Evolutionary conservation across 2,113 vertebrate genomes (phyloP).

Genomic region (Hemiscyllium ocellatum): DNA sequence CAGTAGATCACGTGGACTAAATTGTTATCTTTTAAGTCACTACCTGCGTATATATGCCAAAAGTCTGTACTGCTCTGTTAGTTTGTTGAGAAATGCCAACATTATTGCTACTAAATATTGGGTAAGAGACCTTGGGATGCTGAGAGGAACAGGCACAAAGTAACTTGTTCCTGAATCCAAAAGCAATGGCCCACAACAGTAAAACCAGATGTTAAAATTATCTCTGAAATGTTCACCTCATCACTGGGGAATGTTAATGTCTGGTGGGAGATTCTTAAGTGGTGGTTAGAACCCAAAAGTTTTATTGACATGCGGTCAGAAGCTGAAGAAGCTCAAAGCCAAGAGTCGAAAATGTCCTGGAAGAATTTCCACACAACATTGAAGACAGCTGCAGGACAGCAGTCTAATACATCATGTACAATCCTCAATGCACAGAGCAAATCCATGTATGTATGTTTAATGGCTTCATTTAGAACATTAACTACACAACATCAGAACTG

Average conservation of each 20-base stretch:
- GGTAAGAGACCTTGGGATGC: not conserved
- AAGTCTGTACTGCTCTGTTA: not conserved
- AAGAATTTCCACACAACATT: not conserved
- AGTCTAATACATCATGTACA: constrained; percentile 5
- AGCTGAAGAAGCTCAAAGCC: constrained; percentile 7
- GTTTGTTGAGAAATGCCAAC: not conserved
- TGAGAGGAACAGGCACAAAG: not conserved
- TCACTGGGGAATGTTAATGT: not conserved
- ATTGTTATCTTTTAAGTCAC: not conserved
- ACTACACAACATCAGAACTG: not conserved
- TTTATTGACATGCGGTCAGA: constrained; percentile 22
- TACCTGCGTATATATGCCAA: not conserved
- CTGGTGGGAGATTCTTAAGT: constrained; percentile 19
- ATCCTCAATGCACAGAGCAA: constrained; percentile 25
- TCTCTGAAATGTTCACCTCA: constrained; percentile 18
- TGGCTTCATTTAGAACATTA: not conserved
- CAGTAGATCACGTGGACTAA: not conserved
- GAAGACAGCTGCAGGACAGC: constrained; percentile 3
- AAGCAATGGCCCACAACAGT: not conserved
- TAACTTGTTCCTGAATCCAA: not conserved
- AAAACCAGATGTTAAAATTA: constrained; percentile 18
- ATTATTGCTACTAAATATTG: not conserved
- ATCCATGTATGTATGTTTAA: not conserved
- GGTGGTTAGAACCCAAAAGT: not conserved
- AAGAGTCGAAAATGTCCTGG: constrained; percentile 1